Conservation (phyloP, 53 echinoderm and acorn worm genomes). For the Temnopleurus reevesii region DNA sequence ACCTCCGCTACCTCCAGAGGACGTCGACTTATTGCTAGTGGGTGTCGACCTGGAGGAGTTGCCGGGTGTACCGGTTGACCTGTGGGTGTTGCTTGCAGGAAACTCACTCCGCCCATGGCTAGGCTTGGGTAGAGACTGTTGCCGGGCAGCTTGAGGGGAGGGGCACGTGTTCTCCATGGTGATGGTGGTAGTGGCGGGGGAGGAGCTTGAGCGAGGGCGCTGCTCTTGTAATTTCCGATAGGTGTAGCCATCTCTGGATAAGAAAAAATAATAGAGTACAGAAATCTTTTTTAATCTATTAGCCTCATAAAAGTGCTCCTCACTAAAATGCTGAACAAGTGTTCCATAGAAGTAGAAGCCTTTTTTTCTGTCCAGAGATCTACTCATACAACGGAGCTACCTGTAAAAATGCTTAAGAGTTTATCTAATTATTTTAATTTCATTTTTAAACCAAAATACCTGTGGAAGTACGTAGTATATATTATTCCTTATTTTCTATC, state of each 20-base stretch:
- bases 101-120: neutral
- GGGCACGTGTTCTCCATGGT: neutral
- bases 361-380: no score
- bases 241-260: constrained; percentile 73
- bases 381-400: neutral
- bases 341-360: no score
- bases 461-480: no score
- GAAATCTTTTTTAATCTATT: no score
- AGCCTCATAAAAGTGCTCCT: no score
- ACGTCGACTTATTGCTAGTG: neutral
- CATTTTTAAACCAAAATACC: no score
- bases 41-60: neutral
- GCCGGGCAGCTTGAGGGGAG: neutral
- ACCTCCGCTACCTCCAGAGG: neutral
- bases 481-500: no score
- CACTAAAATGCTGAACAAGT: no score
- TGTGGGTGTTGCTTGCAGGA: neutral
- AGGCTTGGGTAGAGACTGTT: neutral
- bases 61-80: neutral
- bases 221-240: constrained; percentile 67
- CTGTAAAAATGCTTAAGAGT: no score
- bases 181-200: neutral
- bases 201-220: neutral
- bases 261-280: no score
- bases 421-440: no score